Conservation (phyloP, 2,797 vertebrate species). For the Xerus rutilus region DNA sequence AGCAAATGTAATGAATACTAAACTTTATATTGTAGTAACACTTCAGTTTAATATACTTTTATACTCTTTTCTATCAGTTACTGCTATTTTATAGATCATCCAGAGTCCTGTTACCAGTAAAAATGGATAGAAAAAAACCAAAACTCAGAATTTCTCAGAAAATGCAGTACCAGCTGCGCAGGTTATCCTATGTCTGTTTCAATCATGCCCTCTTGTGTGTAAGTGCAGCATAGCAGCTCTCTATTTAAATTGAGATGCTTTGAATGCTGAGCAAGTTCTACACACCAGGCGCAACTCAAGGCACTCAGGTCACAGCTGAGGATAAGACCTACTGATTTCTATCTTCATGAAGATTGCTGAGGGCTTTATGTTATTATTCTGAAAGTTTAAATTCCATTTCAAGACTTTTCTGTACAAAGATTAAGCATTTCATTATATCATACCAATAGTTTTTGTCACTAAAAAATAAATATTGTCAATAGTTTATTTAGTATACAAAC, state of each 20-base stretch:
- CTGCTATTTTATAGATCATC: not conserved
- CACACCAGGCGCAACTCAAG: not conserved
- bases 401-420: not conserved
- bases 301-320: not conserved
- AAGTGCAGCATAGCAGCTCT: not conserved
- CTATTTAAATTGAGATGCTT: not conserved
- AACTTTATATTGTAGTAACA: not conserved
- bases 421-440: not conserved
- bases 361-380: not conserved
- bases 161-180: not conserved
- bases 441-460: slow-evolving; percentile 11
- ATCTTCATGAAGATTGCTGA: not conserved
- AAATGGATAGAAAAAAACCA: not conserved
- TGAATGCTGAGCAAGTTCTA: not conserved
- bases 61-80: not conserved
- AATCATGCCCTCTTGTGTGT: slow-evolving; percentile 55
- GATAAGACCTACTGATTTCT: not conserved
- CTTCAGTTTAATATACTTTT: not conserved
- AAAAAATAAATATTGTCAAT: slow-evolving; percentile 19
- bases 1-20: not conserved
- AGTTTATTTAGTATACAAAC: not conserved
- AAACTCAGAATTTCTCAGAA: not conserved
- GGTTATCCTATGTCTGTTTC: not conserved
- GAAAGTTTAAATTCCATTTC: slow-evolving; percentile 31
- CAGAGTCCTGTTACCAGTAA: not conserved